phyloP scores from a whole-genome alignment of 2,797 vertebrate species.

The Urocyon cinereoargenteus region DNA sequence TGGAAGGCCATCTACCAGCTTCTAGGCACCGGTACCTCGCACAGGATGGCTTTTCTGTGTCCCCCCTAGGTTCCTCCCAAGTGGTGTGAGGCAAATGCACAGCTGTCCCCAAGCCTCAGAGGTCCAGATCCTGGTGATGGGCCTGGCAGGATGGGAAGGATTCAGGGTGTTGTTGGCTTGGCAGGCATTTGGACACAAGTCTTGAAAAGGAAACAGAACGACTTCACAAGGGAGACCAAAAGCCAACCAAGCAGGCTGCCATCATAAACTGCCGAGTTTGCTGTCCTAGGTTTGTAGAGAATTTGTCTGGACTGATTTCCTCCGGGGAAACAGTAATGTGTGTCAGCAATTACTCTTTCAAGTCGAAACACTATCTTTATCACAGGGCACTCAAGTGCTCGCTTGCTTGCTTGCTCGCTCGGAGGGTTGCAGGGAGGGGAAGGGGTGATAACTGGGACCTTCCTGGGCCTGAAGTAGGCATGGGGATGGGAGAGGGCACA shows the following conservation, averaged over 20 bases:
- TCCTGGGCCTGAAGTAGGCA: neutral
- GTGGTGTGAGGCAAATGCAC: fast-evolving
- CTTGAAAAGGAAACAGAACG: neutral
- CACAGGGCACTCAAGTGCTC: neutral
- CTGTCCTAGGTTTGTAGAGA: slow-evolving; percentile 13
- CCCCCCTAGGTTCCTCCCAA: neutral
- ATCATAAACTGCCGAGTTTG: neutral
- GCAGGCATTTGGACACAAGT: neutral
- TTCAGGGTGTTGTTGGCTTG: fast-evolving
- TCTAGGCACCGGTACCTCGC: neutral
- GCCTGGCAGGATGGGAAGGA: neutral
- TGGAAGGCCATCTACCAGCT: too few relatives aligned
- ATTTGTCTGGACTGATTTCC: slow-evolving; percentile 61
- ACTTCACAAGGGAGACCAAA: neutral
- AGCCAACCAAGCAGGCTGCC: neutral
- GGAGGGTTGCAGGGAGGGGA: neutral
- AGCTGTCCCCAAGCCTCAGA: neutral
- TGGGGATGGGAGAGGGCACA: neutral
- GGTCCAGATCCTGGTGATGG: neutral
- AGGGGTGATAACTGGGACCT: neutral
- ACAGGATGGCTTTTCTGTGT: neutral
- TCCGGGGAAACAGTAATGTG: slow-evolving; percentile 31
- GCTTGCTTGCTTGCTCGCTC: neutral
- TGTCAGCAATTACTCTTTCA: slow-evolving; percentile 66
- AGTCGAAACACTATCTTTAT: slow-evolving; percentile 52